These are phyloP conservation scores for Trichonephila clavata DNA, from an alignment of 1,140 invertebrate species.

Conservation along the genomic window DNA sequence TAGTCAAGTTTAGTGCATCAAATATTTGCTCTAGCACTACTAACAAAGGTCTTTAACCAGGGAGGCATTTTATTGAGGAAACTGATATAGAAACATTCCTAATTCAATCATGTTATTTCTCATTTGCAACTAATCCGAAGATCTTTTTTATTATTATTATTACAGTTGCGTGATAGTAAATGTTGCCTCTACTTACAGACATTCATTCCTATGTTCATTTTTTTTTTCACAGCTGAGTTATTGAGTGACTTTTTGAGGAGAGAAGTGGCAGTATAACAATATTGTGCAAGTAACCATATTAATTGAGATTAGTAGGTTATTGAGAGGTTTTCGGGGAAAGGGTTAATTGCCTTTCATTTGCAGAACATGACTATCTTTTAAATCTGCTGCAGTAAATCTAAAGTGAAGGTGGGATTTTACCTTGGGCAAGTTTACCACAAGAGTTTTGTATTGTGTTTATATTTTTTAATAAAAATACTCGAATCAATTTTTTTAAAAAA, in stretches of 20 bases:
- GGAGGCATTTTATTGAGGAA: conserved; percentile 63
- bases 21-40: conserved; percentile 38
- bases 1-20: conserved; percentile 75
- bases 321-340: neutral
- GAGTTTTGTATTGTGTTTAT: conserved; percentile 43
- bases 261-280: neutral
- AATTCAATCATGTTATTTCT: conserved; percentile 68
- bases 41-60: conserved; percentile 50
- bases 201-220: conserved; percentile 74
- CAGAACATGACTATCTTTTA: neutral
- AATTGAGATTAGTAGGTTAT: neutral
- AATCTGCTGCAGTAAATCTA: neutral
- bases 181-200: conserved; percentile 47
- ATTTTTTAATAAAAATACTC: conserved; percentile 32
- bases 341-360: neutral
- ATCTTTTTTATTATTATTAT: conserved; percentile 32
- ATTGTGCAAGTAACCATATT: neutral
- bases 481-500: neutral
- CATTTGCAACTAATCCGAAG: conserved; percentile 60
- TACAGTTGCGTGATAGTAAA: conserved; percentile 40
- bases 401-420: neutral
- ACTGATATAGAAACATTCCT: conserved; percentile 71
- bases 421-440: neutral
- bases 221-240: conserved; percentile 50
- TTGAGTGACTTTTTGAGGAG: conserved; percentile 1